A percentile compares a stretch with the other conserved stretches of the same genome.
Conservation (phyloP, 2,888 invertebrate genomes). For the Azorinus chamasolen region DNA sequence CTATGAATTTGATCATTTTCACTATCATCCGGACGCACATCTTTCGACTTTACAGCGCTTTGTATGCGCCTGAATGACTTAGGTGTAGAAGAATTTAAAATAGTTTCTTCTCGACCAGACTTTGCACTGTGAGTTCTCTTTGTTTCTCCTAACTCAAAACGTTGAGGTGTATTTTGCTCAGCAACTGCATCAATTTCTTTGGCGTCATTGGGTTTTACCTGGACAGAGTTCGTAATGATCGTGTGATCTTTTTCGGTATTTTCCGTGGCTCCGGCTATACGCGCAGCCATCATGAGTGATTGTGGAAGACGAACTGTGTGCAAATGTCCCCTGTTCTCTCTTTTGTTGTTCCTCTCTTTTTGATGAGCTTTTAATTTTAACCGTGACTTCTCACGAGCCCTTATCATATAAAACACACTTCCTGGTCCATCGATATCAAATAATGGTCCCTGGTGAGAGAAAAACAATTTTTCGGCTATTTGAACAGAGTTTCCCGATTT, state of each 20-base stretch:
- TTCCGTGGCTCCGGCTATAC: constrained; percentile 66
- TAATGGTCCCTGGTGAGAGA: constrained; percentile 80
- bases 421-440: constrained; percentile 84
- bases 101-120: neutral
- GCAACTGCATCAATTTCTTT: constrained; percentile 37
- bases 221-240: neutral
- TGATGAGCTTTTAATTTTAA: constrained; percentile 52
- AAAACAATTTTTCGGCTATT: constrained; percentile 77
- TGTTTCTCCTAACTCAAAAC: constrained; percentile 4
- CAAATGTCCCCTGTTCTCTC: constrained; percentile 49
- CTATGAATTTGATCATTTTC: constrained; percentile 13
- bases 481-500: constrained; percentile 69
- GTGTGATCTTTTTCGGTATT: neutral
- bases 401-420: constrained; percentile 83
- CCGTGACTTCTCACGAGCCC: constrained; percentile 71
- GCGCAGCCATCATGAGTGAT: constrained; percentile 65
- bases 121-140: neutral
- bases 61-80: constrained; percentile 68
- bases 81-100: neutral
- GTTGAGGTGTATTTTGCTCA: constrained; percentile 29
- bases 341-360: constrained; percentile 44
- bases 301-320: constrained; percentile 66
- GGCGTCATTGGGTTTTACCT: neutral
- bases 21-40: constrained; percentile 16
- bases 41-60: constrained; percentile 56